Conservation (phyloP, 2,797 vertebrate genomes). For the Channa striata region DNA sequence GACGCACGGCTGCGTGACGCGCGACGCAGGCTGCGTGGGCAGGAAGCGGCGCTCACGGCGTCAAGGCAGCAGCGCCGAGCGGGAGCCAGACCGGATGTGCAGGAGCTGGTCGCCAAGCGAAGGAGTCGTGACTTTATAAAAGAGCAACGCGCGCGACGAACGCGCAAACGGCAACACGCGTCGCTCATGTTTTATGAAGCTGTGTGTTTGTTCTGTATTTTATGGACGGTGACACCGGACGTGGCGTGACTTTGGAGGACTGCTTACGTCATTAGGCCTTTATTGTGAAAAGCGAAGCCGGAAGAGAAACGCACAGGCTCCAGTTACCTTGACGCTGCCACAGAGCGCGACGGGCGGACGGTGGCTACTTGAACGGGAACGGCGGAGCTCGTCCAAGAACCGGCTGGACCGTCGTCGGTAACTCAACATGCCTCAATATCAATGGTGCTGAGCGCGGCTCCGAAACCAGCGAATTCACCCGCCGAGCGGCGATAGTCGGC, state of each 20-base stretch:
- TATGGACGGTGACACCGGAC: accelerated
- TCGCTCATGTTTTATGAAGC: accelerated
- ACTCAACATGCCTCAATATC: constrained; percentile 74
- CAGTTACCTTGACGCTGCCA: background rate
- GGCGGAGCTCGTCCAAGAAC: constrained; percentile 72
- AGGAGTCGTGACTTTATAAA: accelerated
- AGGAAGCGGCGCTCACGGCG: constrained; percentile 67
- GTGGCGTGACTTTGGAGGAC: accelerated
- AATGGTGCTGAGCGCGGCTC: constrained; percentile 75
- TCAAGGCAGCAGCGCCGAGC: constrained; percentile 12
- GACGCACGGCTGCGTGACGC: constrained; percentile 71
- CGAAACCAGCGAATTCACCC: constrained; percentile 50
- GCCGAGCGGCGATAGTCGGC: constrained; percentile 46
- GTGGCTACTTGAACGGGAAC: constrained; percentile 74
- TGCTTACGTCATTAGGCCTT: accelerated
- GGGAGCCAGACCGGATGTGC: background rate
- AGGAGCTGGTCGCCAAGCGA: accelerated
- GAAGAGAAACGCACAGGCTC: background rate
- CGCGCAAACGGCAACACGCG: accelerated
- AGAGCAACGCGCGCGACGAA: accelerated
- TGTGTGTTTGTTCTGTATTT: accelerated
- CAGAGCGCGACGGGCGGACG: constrained; percentile 49
- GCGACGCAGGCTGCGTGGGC: constrained; percentile 77
- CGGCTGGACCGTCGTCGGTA: constrained; percentile 58
- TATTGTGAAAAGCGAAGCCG: constrained; percentile 18